Base-by-base conservation (phyloP, 2,797 vertebrate species). In the Natrix natrix region DNA sequence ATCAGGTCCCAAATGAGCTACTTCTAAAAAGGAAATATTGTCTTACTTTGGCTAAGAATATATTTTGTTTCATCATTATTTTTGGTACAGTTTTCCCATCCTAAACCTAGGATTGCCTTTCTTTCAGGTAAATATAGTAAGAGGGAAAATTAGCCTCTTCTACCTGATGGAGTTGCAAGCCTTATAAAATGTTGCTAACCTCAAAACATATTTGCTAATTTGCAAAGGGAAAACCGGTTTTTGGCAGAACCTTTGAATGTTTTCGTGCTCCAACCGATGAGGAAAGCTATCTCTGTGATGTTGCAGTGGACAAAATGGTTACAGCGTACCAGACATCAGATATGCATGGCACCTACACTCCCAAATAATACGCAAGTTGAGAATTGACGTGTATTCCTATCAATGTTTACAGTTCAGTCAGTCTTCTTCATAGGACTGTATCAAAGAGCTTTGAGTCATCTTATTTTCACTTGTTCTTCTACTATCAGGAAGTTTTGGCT, bases 391-490 rank as follows among this genome's bases (percentile, higher is more conserved):
- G 95, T 94, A 11, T 91, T 54, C 95, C 94, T 96, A 96, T 96
- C 96, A 96, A 94, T 95, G 95, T 97, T 96, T 97, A 95, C 97
- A 97, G 96, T 96, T 96, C 96, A 92, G 55, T 94, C 97, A 95
- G 97, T 97, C 95, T 97, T 95, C 96, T 97, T 96, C 95, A 93
- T 94, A 97, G 96, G 97, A 95, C 95, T 96, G 0, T 97, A 97
- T 97, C 96, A 57, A 93, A 97, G 61, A 97, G 96, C 96, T 96
- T 97, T 87, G 92, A 96, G 94, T 93, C 94, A 93, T 96, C 96
- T 97, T 94, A 97, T 97, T 91, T 54, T 93, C 43, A 94, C 69
- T 95, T 97, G 95, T 95, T 97, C 96, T 95, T 95, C 95, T 96
- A 96, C 94, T 96, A 97, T 96, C 96, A 97, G 96, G 22, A 95